phyloP scores from a whole-genome alignment of 2,797 vertebrate species.

The Ptychadena robeensis region DNA sequence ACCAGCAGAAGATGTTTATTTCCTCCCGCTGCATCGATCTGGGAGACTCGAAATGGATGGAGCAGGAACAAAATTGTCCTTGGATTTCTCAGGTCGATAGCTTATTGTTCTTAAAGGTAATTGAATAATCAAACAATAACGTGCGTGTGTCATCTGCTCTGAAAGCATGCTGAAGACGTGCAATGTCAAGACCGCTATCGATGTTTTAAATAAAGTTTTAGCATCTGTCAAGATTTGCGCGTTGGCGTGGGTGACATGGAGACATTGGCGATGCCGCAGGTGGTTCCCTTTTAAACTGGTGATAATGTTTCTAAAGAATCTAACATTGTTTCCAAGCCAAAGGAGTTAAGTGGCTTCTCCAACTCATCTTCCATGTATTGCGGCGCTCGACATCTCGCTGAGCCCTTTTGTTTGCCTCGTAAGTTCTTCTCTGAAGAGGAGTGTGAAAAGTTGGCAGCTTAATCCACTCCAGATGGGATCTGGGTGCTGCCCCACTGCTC shows the following conservation, averaged over 20 bases:
- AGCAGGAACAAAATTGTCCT: neutral
- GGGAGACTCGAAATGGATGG: neutral
- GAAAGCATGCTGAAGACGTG: too few species aligned
- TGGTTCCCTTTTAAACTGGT: neutral
- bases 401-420: neutral
- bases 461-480: conserved; percentile 45
- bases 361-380: neutral
- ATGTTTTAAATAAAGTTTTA: too few species aligned
- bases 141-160: too few species aligned
- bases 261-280: neutral
- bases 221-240: too few species aligned
- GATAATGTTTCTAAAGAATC: neutral
- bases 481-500: conserved; percentile 38
- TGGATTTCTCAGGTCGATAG: neutral
- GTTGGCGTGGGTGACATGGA: neutral
- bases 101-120: neutral
- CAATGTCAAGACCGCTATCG: too few species aligned
- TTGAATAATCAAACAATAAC: neutral
- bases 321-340: neutral
- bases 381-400: neutral
- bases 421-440: conserved; percentile 43
- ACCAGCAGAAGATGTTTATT: too few species aligned
- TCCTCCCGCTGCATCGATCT: too few species aligned
- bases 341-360: conserved; percentile 1
- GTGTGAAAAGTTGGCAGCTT: conserved; percentile 38